Evolutionary conservation across 2,888 invertebrate genomes (phyloP), one percentile per base, ranked within the genome.

Genomic region (Flexamia atlantica): DNA sequence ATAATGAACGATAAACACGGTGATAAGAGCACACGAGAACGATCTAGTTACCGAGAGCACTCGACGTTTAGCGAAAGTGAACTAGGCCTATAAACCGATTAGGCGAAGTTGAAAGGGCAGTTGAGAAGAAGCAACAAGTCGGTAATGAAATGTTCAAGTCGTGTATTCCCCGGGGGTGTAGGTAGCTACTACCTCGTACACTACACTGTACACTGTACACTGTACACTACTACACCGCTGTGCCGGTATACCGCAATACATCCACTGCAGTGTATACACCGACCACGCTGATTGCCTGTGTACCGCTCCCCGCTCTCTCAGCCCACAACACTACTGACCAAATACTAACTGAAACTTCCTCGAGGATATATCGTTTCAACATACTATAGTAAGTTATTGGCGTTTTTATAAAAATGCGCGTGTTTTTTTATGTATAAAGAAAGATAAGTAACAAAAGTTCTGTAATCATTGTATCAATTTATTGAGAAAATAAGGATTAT

Each of bases 131-230:
- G 53, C 53, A 53, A 53, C 53, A 53, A 53, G 53, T 53, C 53
- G 7, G 53, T 53, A 53, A 53, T 53, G 53, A 53, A 53, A 53
- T 53, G 53, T 53, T 53, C 53, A 53, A 53, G 53, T 53, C 53
- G 53, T 53, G 53, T 53, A 53, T 20, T 46, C 53, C 53, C 23
- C 53, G 23, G 53, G 53, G 53, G 53, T 46, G 46, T 46, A 46
- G 46, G 46, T 46, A 46, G 46, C 46, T 46, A 12, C 46, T 46
- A 46, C 46, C 4, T 17, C 17, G 46, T 46, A 46, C 46, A 3
- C 7, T 40, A 40, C 40, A 40, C 40, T 40, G 40, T 40, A 5
- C 36, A 36, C 36, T 36, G 36, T 36, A 36, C 36, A 9, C 36
- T 36, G 36, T 36, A 36, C 36, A 9, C 36, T 36, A 36, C 36